Evolutionary conservation across 1,140 invertebrate species (phyloP), one percentile per base, ranked within the genome.

Genomic region (Lethocerus indicus): DNA sequence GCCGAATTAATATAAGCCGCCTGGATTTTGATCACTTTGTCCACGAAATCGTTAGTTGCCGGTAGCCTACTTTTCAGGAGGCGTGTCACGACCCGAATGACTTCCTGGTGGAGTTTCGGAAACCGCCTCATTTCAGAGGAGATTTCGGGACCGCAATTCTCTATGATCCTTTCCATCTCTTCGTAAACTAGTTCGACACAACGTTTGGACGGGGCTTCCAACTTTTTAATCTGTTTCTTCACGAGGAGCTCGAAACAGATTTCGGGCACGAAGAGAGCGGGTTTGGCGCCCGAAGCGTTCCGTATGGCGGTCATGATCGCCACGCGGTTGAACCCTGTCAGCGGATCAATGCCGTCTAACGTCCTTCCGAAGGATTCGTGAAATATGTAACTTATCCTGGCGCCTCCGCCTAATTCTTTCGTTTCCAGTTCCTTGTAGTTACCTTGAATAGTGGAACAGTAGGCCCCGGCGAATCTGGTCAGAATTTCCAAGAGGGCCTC

Each of bases 171-270:
- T 54, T 79, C 74, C 73, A 83, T 72, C 61, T 84, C 81, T 56
- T 84, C 79, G 58, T 83, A 77, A 3, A 83, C 79, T 24, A 81
- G 60, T 56, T 81, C 78, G 7, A 83, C 74, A 63, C 81, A 83
- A 27, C 73, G 59, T 29, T 83, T 55, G 53, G 74, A 74, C 13
- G 81, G 81, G 49, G 79, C 76, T 60, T 79, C 75, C 21, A 84
- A 60, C n/a, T 75, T 60, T n/a, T 69, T 61, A 50, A 83, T 83
- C 61, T 83, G 81, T 45, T 76, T 61, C 59, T 83, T 83, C 2
- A 83, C 81, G 23, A 83, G 60, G 28, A 83, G 59, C 59, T 84
- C 81, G 66, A 83, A 83, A 2, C 76, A 78, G 1, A 79, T 58
- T 63, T 82, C 77, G 2, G 81, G 79, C n/a, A 83, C 74, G 66